Evolutionary conservation across 2,888 invertebrate genomes (phyloP).

Genomic region (Perithous albicinctus): DNA sequence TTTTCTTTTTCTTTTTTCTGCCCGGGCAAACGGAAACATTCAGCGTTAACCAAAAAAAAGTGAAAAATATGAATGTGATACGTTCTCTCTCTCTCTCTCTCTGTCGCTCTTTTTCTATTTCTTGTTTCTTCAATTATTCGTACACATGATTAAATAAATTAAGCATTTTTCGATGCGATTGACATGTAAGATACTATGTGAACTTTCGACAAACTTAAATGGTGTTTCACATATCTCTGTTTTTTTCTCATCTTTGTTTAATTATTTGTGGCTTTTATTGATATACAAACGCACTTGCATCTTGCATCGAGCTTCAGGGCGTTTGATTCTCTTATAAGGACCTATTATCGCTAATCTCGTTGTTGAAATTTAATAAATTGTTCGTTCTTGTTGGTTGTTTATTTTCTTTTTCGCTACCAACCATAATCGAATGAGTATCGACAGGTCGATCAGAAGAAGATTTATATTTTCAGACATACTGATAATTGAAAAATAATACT

Average conservation of each 20-base stretch:
- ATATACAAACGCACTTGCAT: constrained; percentile 19
- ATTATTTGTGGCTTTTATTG: constrained; percentile 23
- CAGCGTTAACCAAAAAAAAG: constrained; percentile 40
- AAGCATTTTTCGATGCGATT: constrained; percentile 66
- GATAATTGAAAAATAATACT: constrained; percentile 65
- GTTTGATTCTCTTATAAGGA: constrained; percentile 46
- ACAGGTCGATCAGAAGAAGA: constrained; percentile 44
- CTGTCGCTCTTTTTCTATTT: too few species aligned
- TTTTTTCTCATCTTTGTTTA: constrained; percentile 7
- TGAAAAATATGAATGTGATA: constrained; percentile 49
- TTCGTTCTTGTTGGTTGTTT: constrained; percentile 53
- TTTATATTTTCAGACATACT: constrained; percentile 59
- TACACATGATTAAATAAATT: constrained; percentile 58
- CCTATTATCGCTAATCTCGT: constrained; percentile 68
- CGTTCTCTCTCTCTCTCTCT: constrained; percentile 26
- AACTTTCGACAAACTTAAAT: constrained; percentile 55
- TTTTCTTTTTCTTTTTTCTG: too few species aligned
- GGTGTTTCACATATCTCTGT: constrained; percentile 11
- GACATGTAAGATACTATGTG: constrained; percentile 54
- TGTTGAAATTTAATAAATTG: constrained; percentile 63
- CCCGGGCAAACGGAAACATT: constrained; percentile 59
- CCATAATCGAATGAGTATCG: constrained; percentile 33
- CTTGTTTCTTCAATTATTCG: constrained; percentile 44
- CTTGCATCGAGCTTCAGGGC: constrained; percentile 38
- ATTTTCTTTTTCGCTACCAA: constrained; percentile 22